Base-by-base conservation (phyloP, 35 echinoderm and acorn worm genomes). In the Nesometra sesokonis region DNA sequence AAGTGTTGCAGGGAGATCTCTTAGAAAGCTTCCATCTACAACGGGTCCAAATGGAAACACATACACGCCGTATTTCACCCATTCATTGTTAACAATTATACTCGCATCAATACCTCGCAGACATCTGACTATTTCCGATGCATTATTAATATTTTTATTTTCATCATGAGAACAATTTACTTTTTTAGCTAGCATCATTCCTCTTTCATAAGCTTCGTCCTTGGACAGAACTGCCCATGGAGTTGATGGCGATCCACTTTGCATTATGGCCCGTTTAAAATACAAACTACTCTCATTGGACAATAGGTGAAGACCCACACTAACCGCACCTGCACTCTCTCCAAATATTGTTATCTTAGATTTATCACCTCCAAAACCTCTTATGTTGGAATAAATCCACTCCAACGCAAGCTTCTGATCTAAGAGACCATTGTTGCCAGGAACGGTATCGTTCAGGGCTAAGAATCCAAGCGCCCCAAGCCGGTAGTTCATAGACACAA, bases 21-120 rank as follows among this genome's bases (percentile, higher is more conserved):
- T 85, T 13, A 99, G 46, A 77, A 99, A 99, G 19, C 82, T 92
- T 81, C 96, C 96, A 83, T 99, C 96, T 1, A 94, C 78, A 43
- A 99, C 93, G 15, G 96, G 96, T 33, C 80, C 84, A 38, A 94
- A 99, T 0, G 92, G 93, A 81, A 99, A 99, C 35, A 88, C 78
- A 32, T 88, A 94, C 85, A 85, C 91, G 4, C 81, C 76, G 2
- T 35, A 40, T 17, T 85, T 80, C 0, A 99, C 87, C 90, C 87
- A 99, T 57, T 94, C 90, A 34, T 32, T 34, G 0, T 46, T 33
- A 29, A 99, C 36, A 31, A 99, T 83, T 2, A 87, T 52, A 0
- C 81, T 29, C 5, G 86, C 76, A 34, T 90, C 82, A 0, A 78
- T 80, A 32, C 82, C 77, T 30, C 90, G 86, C 31, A 99, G 37